Percentiles rank a stretch among this genome's conserved stretches.
phyloP scores from a whole-genome alignment of 23 tunicate species.

The Styela clava region DNA sequence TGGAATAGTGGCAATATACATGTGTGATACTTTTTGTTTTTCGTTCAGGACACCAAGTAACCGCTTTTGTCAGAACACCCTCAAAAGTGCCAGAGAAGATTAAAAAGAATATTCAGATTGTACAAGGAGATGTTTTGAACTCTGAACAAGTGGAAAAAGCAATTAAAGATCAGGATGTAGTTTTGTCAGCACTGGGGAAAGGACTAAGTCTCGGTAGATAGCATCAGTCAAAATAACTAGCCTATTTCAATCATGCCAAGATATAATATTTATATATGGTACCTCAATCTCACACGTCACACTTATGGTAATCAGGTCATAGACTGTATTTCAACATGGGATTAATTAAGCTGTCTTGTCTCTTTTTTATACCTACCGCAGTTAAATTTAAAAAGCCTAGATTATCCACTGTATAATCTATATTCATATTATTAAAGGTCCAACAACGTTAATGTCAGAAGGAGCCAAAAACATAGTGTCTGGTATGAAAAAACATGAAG shows the following conservation, averaged over 20 bases:
- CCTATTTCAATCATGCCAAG: too few relatives aligned
- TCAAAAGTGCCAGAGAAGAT: conserved; percentile 20
- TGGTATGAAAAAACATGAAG: conserved; percentile 54
- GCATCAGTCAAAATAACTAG: too few relatives aligned
- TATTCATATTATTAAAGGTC: too few relatives aligned
- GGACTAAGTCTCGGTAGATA: conserved; percentile 30
- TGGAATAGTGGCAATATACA: background rate
- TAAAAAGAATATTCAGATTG: conserved; percentile 33
- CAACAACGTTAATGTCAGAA: conserved; percentile 55
- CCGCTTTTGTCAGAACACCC: conserved; percentile 19
- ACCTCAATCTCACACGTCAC: too few relatives aligned
- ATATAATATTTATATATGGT: too few relatives aligned
- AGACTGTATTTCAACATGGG: too few relatives aligned
- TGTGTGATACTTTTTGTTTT: too few relatives aligned
- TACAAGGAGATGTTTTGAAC: conserved; percentile 60
- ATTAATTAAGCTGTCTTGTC: too few relatives aligned
- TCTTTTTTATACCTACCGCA: too few relatives aligned
- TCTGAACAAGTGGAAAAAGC: conserved; percentile 50
- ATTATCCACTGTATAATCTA: too few relatives aligned
- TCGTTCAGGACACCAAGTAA: conserved; percentile 3
- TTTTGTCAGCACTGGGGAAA: conserved; percentile 59
- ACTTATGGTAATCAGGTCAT: too few relatives aligned
- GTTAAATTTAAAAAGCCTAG: too few relatives aligned
- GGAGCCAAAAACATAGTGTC: conserved; percentile 44
- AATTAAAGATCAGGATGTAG: conserved; percentile 65